Conservation (phyloP, 2,888 invertebrate species). For the Tanaodytes sp. region DNA sequence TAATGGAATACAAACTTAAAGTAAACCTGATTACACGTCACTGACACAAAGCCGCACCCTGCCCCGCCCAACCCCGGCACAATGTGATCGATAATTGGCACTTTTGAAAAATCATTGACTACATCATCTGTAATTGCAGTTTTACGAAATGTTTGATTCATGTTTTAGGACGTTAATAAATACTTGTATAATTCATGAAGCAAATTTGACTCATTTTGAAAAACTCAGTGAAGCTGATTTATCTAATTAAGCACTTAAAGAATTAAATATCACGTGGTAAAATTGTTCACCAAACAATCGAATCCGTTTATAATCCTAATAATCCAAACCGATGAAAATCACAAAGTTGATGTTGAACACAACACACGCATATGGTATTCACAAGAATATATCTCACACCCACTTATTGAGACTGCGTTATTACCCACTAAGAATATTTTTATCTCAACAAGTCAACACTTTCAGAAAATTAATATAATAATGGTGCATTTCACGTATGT, state of each 20-base stretch:
- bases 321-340: constrained; percentile 16
- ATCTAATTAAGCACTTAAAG: no score
- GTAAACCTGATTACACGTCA: constrained; percentile 60
- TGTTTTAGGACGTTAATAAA: no score
- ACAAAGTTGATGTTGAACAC: constrained; percentile 22
- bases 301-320: constrained; percentile 44
- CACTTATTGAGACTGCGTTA: constrained; percentile 50
- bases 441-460: no score
- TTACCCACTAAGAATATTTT: constrained; percentile 1
- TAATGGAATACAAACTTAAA: constrained; percentile 16
- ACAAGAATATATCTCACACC: constrained; percentile 57
- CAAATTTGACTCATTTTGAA: no score
- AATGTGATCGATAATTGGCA: constrained; percentile 66
- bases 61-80: constrained; percentile 71
- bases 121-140: no score
- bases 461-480: no score
- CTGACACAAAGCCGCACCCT: constrained; percentile 69
- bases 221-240: no score
- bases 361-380: constrained; percentile 59
- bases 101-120: constrained; percentile 11
- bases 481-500: no score
- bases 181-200: no score
- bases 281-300: no score
- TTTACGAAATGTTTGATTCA: no score
- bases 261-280: no score